Evolutionary conservation across 1,140 invertebrate genomes (phyloP).

Genomic region (Zaprionus inermis): DNA sequence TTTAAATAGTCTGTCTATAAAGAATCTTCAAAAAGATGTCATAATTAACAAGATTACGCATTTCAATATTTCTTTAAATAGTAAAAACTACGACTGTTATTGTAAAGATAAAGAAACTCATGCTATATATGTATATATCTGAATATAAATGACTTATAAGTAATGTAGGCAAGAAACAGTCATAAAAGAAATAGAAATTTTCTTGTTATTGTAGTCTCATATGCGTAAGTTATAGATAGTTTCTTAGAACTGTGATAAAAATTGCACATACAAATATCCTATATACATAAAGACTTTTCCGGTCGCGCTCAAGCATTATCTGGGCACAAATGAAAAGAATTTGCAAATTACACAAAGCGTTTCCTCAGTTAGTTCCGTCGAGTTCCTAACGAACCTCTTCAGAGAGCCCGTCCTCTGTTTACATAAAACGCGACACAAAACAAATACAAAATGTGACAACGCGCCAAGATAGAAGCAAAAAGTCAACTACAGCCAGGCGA

Average conservation of each 20-base stretch:
- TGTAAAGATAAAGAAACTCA: no score
- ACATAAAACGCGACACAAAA: slow-evolving; percentile 39
- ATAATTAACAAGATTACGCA: no score
- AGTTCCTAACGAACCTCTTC: neutral
- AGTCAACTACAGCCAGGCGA: neutral
- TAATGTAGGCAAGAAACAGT: no score
- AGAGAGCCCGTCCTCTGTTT: slow-evolving; percentile 17
- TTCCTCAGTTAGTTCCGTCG: neutral
- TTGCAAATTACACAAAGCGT: slow-evolving; percentile 18
- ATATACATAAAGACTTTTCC: neutral
- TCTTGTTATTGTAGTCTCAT: neutral
- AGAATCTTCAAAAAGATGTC: no score
- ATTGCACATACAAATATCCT: neutral
- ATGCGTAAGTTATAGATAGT: neutral
- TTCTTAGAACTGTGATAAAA: neutral
- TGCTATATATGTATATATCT: no score
- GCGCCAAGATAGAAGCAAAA: neutral
- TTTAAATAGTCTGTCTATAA: no score
- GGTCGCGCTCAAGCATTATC: slow-evolving; percentile 37
- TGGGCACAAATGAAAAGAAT: slow-evolving; percentile 8
- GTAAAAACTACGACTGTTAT: no score
- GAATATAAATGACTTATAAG: no score
- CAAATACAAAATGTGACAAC: slow-evolving; percentile 15
- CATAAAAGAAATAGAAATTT: no score
- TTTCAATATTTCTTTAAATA: no score